Evolutionary conservation across 1,140 invertebrate genomes (phyloP).

Genomic region (Elysia chlorotica): DNA sequence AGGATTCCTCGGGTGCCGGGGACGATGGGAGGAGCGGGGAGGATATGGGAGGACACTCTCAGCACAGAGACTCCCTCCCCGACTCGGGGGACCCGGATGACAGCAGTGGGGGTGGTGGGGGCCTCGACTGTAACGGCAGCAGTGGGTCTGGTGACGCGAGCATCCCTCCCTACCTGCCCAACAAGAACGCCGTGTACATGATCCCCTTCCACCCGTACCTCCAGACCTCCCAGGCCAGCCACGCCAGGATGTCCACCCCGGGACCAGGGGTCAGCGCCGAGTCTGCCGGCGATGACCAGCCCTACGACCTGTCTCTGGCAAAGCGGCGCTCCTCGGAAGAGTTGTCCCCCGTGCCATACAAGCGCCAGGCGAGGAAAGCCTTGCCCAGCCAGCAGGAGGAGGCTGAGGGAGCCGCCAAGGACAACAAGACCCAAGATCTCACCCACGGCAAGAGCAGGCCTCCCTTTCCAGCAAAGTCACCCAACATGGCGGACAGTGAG

Average conservation of each 20-base stretch:
- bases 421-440: background rate
- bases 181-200: conserved; percentile 54
- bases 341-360: conserved; percentile 38
- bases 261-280: background rate
- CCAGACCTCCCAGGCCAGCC: background rate
- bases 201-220: conserved; percentile 41
- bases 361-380: conserved; percentile 17
- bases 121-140: too few species aligned
- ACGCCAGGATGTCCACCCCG: background rate
- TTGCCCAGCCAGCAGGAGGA: background rate
- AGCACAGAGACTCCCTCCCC: too few species aligned
- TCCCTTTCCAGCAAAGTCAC: conserved; percentile 6
- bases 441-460: background rate
- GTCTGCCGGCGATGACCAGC: background rate
- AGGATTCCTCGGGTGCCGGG: too few species aligned
- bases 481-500: background rate
- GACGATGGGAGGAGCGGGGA: too few species aligned
- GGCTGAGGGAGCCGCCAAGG: background rate
- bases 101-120: background rate
- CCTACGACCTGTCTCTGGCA: too few species aligned
- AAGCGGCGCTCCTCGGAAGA: too few species aligned
- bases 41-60: too few species aligned
- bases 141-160: conserved; percentile 4
- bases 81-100: conserved; percentile 35
- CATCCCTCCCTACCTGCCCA: conserved; percentile 42